phyloP scores from a whole-genome alignment of 2,888 invertebrate genomes.

The Spodoptera exigua region DNA sequence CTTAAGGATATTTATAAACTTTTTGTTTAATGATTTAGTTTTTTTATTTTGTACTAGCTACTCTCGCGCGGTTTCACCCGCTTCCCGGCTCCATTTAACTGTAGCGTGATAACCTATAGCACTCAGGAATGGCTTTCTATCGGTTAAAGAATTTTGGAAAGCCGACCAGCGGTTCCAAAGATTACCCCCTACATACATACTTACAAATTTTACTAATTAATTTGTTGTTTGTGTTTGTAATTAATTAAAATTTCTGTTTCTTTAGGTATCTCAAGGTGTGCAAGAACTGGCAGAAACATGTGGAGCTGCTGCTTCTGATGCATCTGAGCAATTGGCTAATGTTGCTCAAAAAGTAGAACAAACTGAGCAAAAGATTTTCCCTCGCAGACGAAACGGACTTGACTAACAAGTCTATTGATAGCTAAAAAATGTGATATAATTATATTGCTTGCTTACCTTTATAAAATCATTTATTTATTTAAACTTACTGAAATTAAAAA shows the following conservation, averaged over 20 bases:
- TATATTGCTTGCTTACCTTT: conserved; percentile 27
- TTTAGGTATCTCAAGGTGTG: conserved; percentile 81
- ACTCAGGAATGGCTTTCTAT: too few relatives aligned
- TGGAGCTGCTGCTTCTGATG: conserved; percentile 78
- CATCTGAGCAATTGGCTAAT: conserved; percentile 78
- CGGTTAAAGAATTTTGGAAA: too few relatives aligned
- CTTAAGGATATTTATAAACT: too few relatives aligned
- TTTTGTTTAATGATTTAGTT: too few relatives aligned
- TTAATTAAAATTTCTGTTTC: conserved; percentile 14
- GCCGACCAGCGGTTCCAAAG: too few relatives aligned
- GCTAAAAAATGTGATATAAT: conserved; percentile 25
- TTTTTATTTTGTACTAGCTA: too few relatives aligned
- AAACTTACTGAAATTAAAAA: conserved; percentile 46
- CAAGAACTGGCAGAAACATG: conserved; percentile 83
- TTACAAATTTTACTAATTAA: too few relatives aligned
- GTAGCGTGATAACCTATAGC: too few relatives aligned
- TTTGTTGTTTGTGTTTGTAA: not conserved
- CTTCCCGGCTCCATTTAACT: too few relatives aligned
- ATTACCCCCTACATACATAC: too few relatives aligned
- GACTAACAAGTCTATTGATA: conserved; percentile 65
- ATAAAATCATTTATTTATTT: conserved; percentile 33
- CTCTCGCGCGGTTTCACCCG: too few relatives aligned
- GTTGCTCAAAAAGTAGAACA: conserved; percentile 82
- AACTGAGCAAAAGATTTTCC: conserved; percentile 78
- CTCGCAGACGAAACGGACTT: conserved; percentile 82